Base-by-base conservation (phyloP, 2,113 vertebrate species). In the Hippocampus abdominalis region DNA sequence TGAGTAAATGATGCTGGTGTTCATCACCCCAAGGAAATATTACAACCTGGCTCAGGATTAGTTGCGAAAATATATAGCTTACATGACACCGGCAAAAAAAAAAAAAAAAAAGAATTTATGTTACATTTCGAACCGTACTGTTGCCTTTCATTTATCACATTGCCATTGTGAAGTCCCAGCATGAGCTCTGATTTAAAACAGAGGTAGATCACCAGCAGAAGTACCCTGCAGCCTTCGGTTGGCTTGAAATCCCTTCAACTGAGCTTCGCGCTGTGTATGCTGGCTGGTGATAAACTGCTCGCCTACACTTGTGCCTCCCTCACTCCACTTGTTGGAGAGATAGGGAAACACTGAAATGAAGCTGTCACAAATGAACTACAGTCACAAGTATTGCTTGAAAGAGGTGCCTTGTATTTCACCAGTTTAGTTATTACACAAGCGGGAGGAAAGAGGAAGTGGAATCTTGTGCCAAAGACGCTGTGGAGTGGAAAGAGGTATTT, bases 221-320 rank as follows among this genome's bases (percentile, higher is more conserved):
- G 53, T 10, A 40, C 49, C 16, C 64, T 65, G 61, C 44, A 23
- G 73, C 60, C 68, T 64, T 59, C 57, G 46, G 9, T 12, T 75
- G 63, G 49, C 69, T 57, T 64, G 46, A 64, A 46, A 64, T 64
- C 63, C 63, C 53, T 66, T 61, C 68, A 7, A 48, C 40, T 10
- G 42, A 64, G 63, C 42, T 27, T 46, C 40, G 3, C 51, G 49
- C 44, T 59, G 23, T 70, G 59, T 49, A 11, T 16, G 10, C 63
- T 44, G 32, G 62, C 80, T 3, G 4, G 23, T 71, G 69, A 81
- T 72, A 66, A 79, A 79, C 64, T 73, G 70, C 48, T 36, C 48
- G 21, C 48, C 66, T 68, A 78, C 27, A 70, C 65, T 54, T 70
- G 8, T 56, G 15, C 44, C 54, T 32, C 66, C 27, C 63, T 32